Conservation (phyloP, 2,888 invertebrate genomes). For the Ceratothoa steindachneri region DNA sequence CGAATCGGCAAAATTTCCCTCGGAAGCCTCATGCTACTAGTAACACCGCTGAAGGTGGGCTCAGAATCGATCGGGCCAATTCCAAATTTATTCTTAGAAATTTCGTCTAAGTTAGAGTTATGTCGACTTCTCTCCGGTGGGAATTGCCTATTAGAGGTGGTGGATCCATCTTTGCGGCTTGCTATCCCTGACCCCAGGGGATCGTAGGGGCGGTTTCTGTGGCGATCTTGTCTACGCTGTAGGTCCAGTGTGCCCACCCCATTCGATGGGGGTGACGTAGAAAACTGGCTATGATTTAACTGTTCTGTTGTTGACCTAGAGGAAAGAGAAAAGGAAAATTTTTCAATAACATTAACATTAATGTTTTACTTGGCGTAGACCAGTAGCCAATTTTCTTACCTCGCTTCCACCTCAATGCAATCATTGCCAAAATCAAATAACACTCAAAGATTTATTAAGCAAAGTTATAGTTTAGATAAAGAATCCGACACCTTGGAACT, state of each 20-base stretch:
- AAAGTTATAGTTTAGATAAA: too few relatives aligned
- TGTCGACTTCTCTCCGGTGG: neutral
- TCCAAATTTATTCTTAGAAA: neutral
- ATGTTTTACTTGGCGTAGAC: neutral
- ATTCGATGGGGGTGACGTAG: conserved; percentile 1
- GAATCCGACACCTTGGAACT: too few relatives aligned
- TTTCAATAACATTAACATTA: neutral
- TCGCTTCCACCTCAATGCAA: too few relatives aligned
- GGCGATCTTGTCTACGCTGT: neutral
- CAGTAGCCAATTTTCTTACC: too few relatives aligned
- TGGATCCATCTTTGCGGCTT: neutral
- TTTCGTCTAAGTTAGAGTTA: neutral
- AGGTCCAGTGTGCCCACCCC: conserved; percentile 15
- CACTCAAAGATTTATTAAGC: too few relatives aligned
- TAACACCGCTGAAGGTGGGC: neutral
- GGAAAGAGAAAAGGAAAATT: neutral
- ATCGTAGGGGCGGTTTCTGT: neutral
- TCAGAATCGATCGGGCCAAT: neutral
- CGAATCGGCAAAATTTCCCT: neutral
- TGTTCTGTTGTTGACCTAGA: conserved; percentile 10
- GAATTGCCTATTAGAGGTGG: neutral
- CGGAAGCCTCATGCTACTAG: neutral
- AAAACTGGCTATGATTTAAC: neutral
- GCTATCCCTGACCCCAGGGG: neutral
- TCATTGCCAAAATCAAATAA: too few relatives aligned